Conservation (phyloP, 2,113 vertebrate species). For the Pituophis catenifer region DNA sequence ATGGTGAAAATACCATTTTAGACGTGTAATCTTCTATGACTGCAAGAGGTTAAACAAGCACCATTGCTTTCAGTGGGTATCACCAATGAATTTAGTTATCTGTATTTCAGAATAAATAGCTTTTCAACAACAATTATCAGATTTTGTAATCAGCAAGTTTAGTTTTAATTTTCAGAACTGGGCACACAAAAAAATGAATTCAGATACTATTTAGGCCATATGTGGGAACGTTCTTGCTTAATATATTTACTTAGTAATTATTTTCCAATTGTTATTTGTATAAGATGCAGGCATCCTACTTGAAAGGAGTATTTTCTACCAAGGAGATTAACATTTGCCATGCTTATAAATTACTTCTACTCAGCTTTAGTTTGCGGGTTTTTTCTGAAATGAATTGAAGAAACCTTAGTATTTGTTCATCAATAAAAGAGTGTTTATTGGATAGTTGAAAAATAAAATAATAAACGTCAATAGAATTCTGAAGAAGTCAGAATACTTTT, state of each 20-base stretch:
- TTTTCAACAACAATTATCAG: neutral
- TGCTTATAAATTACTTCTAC: neutral
- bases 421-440: neutral
- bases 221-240: neutral
- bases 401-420: neutral
- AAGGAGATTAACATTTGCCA: neutral
- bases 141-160: neutral
- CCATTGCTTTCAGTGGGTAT: neutral
- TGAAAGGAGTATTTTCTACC: neutral
- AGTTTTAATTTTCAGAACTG: neutral
- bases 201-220: neutral
- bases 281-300: neutral
- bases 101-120: neutral
- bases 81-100: neutral
- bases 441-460: neutral
- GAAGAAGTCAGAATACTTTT: neutral
- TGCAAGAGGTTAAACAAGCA: neutral
- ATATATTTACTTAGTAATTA: neutral
- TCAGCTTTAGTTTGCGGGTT: neutral
- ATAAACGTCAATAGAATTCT: neutral
- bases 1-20: neutral
- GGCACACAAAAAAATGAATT: neutral
- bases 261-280: neutral
- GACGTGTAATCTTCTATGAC: neutral
- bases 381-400: neutral